A percentile compares a stretch with the other conserved stretches of the same genome.
These are phyloP conservation scores for Shargacucullia verbasci DNA, from an alignment of 2,888 invertebrate genomes.

Conservation along the genomic window DNA sequence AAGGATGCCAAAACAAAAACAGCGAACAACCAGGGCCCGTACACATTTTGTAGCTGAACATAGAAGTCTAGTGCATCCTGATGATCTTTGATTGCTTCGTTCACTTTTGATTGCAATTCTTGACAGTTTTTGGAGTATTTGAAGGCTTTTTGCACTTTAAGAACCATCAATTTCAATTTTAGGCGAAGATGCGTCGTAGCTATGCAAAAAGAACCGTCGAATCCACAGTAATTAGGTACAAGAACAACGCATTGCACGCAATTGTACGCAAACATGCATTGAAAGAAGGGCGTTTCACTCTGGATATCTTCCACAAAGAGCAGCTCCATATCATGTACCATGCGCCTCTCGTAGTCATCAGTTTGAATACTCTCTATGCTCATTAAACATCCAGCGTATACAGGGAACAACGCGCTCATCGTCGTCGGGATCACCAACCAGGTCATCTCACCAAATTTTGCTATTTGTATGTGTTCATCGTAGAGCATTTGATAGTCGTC, in stretches of 20 bases:
- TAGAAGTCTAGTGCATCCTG: constrained; percentile 72
- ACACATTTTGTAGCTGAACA: constrained; percentile 68
- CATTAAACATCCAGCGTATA: constrained; percentile 69
- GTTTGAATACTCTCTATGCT: constrained; percentile 68
- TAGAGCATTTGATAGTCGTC: constrained; percentile 70
- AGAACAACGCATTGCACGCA: constrained; percentile 66
- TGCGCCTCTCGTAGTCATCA: constrained; percentile 65
- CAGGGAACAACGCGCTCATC: constrained; percentile 70
- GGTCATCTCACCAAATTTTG: constrained; percentile 65
- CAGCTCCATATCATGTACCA: constrained; percentile 78
- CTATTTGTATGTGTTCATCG: constrained; percentile 65
- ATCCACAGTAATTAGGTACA: constrained; percentile 70
- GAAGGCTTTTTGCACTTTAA: constrained; percentile 68
- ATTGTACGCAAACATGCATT: constrained; percentile 72
- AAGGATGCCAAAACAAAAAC: constrained; percentile 71
- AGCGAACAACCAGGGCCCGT: constrained; percentile 73
- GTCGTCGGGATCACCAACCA: constrained; percentile 73
- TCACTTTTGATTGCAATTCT: constrained; percentile 64
- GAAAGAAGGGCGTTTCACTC: constrained; percentile 73
- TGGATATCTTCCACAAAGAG: constrained; percentile 72
- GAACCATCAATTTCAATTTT: constrained; percentile 72
- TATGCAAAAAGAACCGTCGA: constrained; percentile 79
- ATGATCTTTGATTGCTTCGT: constrained; percentile 70
- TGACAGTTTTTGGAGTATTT: constrained; percentile 53
- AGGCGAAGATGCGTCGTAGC: constrained; percentile 73